phyloP scores from a whole-genome alignment of 2,888 invertebrate species.

The Nemotelus nigrinus region DNA sequence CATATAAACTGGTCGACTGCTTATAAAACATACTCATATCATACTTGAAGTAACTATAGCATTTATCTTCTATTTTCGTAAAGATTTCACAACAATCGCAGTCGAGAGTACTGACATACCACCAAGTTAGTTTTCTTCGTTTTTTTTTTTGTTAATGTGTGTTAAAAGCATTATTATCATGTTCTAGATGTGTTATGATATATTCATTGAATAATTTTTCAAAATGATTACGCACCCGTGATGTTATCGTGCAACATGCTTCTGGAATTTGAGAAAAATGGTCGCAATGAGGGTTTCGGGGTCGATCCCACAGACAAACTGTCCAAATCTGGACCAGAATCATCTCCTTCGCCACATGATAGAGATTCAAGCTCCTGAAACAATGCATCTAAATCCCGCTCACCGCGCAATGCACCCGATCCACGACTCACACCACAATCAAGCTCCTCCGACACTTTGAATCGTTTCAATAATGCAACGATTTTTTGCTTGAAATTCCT shows the following conservation, averaged over 20 bases:
- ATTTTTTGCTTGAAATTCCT: constrained; percentile 97
- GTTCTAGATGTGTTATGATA: constrained; percentile 5
- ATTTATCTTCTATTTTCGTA: neutral
- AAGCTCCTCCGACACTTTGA: constrained; percentile 91
- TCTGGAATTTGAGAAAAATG: constrained; percentile 92
- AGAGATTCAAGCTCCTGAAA: constrained; percentile 96
- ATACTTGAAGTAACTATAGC: neutral
- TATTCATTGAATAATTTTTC: constrained; percentile 21
- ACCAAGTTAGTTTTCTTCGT: neutral
- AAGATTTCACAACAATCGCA: neutral
- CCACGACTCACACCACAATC: constrained; percentile 74
- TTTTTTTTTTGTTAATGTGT: constrained; percentile 8
- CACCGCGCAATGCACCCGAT: constrained; percentile 73
- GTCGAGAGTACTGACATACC: neutral
- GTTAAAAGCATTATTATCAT: neutral
- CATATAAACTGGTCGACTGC: no score
- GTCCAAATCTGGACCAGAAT: constrained; percentile 94
- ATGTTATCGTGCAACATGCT: constrained; percentile 72
- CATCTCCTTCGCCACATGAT: constrained; percentile 83
- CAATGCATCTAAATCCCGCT: constrained; percentile 91
- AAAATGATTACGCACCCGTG: constrained; percentile 53
- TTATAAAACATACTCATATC: neutral
- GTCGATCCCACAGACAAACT: constrained; percentile 97
- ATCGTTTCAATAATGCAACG: constrained; percentile 91
- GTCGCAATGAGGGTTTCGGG: constrained; percentile 93